A percentile compares a stretch with the other conserved stretches of the same genome.
phyloP scores from a whole-genome alignment of 2,888 invertebrate species.

The Oxystoma pomonae region DNA sequence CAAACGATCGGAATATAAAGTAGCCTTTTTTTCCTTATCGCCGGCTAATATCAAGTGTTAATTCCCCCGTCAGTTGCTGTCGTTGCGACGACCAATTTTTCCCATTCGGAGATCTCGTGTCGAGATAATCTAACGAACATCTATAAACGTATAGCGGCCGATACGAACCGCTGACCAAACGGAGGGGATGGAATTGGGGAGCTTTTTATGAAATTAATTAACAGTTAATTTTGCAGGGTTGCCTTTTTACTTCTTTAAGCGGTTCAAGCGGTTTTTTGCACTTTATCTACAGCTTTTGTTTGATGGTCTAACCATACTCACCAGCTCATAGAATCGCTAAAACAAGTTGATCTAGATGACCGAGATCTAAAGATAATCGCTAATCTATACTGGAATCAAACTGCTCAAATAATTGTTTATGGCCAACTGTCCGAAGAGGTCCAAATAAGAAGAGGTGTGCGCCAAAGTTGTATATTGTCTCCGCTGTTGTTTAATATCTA shows the following conservation, averaged over 20 bases:
- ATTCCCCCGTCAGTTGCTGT: slow-evolving; percentile 12
- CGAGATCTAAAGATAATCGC: no score
- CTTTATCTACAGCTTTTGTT: no score
- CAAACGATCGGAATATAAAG: slow-evolving; percentile 21
- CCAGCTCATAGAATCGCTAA: no score
- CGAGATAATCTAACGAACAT: slow-evolving; percentile 28
- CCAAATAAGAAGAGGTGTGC: no score
- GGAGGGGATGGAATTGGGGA: not conserved
- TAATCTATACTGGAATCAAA: no score
- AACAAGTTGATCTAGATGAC: no score
- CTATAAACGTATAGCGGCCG: slow-evolving; percentile 17
- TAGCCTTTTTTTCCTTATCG: slow-evolving; percentile 19
- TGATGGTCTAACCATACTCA: no score
- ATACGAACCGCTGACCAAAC: not conserved
- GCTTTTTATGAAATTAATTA: not conserved
- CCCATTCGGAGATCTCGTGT: slow-evolving; percentile 28
- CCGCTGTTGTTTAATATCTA: no score
- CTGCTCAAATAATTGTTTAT: no score
- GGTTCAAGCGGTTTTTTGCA: no score
- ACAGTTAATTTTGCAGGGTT: not conserved
- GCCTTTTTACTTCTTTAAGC: not conserved
- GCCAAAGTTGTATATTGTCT: no score
- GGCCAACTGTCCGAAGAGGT: no score
- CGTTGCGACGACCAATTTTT: slow-evolving; percentile 19
- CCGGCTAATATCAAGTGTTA: slow-evolving; percentile 23